These are phyloP conservation scores for Psylliodes chrysocephalus DNA, from an alignment of 2,888 invertebrate genomes.

Conservation along the genomic window DNA sequence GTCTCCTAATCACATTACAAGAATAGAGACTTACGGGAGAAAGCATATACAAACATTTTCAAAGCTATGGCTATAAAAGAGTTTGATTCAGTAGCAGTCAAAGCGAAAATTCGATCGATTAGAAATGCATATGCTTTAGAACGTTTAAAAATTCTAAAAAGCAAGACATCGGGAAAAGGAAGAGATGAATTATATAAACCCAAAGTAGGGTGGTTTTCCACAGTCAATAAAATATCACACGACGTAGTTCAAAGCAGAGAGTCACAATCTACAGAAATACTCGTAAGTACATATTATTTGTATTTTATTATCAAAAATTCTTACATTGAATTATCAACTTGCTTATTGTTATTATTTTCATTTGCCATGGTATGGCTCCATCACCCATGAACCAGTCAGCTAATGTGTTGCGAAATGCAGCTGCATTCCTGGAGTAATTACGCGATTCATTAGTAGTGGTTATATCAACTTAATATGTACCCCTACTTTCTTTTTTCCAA, in stretches of 20 bases:
- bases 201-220: conserved; percentile 53
- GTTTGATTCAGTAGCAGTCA: conserved; percentile 30
- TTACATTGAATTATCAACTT: too few relatives aligned
- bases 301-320: neutral
- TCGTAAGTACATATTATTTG: conserved; percentile 18
- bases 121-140: conserved; percentile 53
- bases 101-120: conserved; percentile 45
- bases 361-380: too few relatives aligned
- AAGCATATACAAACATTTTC: conserved; percentile 14
- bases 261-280: conserved; percentile 17
- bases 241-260: conserved; percentile 47
- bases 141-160: conserved; percentile 52
- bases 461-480: too few relatives aligned
- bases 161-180: conserved; percentile 51
- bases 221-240: conserved; percentile 57
- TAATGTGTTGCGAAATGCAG: conserved; percentile 20
- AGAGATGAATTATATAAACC: conserved; percentile 54
- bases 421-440: conserved; percentile 33
- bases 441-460: too few relatives aligned
- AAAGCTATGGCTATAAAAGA: conserved; percentile 19
- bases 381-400: too few relatives aligned
- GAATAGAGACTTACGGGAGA: conserved; percentile 2
- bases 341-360: conserved; percentile 4
- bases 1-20: too few relatives aligned
- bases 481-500: too few relatives aligned